Evolutionary conservation across 2,888 invertebrate species (phyloP), one percentile per base, ranked within the genome.

Genomic region (Sarcophaga carnaria): DNA sequence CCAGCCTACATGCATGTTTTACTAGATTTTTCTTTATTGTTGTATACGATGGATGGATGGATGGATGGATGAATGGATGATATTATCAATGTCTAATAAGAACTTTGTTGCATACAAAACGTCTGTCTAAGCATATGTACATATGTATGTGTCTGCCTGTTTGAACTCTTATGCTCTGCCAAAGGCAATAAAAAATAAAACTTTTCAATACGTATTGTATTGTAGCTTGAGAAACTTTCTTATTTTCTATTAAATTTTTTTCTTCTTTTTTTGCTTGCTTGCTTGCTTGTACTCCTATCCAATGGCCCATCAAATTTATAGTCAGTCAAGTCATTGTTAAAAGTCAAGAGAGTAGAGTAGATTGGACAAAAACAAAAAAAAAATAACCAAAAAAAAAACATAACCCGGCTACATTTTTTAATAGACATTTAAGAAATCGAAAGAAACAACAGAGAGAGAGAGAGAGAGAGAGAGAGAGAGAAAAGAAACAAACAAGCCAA

Each of bases 81-180:
- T 84, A 84, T 76, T 82, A 87, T 87, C 87, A 87, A 82, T 82
- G 81, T 82, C 87, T 87, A 81, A 87, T 76, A 87, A 80, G 83
- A 86, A 80, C 74, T 83, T 83, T 77, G 77, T 83, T 86, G 82
- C 66, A 75, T 74, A 69, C 20, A 49, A 17, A 49, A 67, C 45
- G 45, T 45, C 12, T 27, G 20, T 45, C 70, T 79, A 67, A 67
- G 62, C 84, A 14, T 54, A 54, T 3, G 4, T 54, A 14, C 14
- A 14, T 49, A 54, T 80, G 49, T 80, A 49, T 60, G 12, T 54
- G 17, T 54, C 17, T 54, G 54, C 3, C 54, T 54, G 17, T 54
- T 63, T 63, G 63, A 63, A 20, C 25, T 17, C 67, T 67, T 67
- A 45, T 45, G 14, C 54, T 54, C 17, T 3, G 60, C 64, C 67